A percentile compares a stretch with the other conserved stretches of the same genome.
These are phyloP conservation scores for Petaurus breviceps DNA, from an alignment of 2,113 vertebrate genomes.

Conservation along the genomic window DNA sequence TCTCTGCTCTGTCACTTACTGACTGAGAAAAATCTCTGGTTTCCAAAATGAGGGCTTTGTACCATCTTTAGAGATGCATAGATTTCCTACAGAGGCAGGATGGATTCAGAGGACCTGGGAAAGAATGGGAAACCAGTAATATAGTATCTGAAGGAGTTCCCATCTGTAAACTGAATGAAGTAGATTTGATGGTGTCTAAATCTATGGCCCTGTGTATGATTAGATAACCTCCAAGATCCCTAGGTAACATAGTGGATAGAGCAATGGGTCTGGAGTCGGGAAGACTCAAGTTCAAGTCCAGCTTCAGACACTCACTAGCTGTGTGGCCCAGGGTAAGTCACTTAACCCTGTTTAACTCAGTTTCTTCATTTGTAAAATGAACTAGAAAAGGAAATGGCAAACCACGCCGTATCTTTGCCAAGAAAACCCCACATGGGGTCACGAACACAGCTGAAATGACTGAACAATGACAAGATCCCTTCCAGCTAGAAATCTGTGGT, in stretches of 20 bases:
- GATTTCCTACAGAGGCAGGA: neutral
- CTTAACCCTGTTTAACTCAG: neutral
- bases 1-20: neutral
- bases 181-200: too few species aligned
- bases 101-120: neutral
- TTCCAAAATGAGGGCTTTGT: neutral
- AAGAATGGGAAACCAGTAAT: neutral
- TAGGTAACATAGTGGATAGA: too few species aligned
- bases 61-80: neutral
- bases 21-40: neutral
- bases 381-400: neutral
- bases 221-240: too few species aligned
- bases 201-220: too few species aligned
- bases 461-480: neutral
- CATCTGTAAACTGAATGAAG: too few species aligned
- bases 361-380: neutral
- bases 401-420: neutral
- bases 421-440: neutral
- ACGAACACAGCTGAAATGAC: neutral
- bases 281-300: too few species aligned
- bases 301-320: too few species aligned
- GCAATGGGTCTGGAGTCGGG: too few species aligned
- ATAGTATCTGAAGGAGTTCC: neutral
- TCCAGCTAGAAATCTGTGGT: neutral
- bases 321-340: neutral